A percentile compares a stretch with the other conserved stretches of the same genome.
phyloP scores from a whole-genome alignment of 2,113 vertebrate species.

The Meriones unguiculatus region DNA sequence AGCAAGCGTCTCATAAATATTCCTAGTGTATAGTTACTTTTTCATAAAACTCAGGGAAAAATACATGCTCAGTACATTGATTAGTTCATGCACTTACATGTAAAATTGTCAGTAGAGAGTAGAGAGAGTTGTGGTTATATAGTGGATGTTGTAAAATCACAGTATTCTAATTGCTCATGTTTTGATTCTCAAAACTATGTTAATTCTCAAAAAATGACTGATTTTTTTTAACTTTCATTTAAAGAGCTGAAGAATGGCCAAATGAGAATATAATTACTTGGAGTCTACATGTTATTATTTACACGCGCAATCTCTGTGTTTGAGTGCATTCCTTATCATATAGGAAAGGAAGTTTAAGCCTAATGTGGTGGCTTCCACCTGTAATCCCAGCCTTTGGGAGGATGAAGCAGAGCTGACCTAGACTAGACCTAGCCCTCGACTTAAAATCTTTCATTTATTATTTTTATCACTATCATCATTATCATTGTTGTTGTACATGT shows the following conservation, averaged over 20 bases:
- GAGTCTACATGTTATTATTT: neutral
- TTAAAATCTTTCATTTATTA: neutral
- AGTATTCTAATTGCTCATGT: slow-evolving; percentile 13
- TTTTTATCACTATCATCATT: neutral
- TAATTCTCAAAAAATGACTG: neutral
- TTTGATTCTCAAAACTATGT: neutral
- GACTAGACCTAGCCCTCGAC: neutral
- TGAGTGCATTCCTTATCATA: neutral
- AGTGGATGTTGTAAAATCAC: neutral
- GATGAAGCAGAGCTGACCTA: neutral
- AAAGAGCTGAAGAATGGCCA: neutral
- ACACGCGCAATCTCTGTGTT: neutral
- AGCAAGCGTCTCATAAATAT: neutral
- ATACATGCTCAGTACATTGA: neutral
- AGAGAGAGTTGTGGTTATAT: neutral
- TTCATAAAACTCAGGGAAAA: slow-evolving; percentile 46
- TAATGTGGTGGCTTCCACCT: neutral
- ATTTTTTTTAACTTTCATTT: slow-evolving; percentile 35
- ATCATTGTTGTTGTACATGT: neutral
- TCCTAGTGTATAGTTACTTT: neutral
- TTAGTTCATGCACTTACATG: neutral
- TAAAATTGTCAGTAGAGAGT: slow-evolving; percentile 51
- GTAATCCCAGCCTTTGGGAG: neutral
- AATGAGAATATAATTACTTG: slow-evolving; percentile 11
- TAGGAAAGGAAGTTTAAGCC: neutral